Evolutionary conservation across 2,888 invertebrate species (phyloP).

Genomic region (Ophion obscuratus): DNA sequence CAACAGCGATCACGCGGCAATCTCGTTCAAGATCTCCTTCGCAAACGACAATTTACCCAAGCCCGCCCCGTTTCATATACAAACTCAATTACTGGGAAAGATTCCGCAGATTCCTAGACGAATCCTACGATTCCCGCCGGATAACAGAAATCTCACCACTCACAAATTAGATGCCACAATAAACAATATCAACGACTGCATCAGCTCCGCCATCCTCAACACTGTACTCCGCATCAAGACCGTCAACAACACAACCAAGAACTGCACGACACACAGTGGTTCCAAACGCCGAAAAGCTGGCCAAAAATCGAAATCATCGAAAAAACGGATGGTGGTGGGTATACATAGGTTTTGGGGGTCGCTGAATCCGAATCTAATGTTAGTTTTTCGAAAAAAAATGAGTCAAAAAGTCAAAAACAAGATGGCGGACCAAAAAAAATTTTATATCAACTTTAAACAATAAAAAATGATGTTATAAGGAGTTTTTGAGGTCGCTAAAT

Average conservation of each 20-base stretch:
- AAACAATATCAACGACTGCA: neutral
- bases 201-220: neutral
- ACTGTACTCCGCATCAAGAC: constrained; percentile 29
- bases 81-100: constrained; percentile 54
- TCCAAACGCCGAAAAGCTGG: too few species aligned
- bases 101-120: constrained; percentile 37
- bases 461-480: too few species aligned
- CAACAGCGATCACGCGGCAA: constrained; percentile 55
- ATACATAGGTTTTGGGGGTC: too few species aligned
- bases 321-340: too few species aligned
- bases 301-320: too few species aligned
- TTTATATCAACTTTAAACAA: too few species aligned
- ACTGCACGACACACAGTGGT: too few species aligned
- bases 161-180: constrained; percentile 32
- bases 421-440: too few species aligned
- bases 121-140: constrained; percentile 2
- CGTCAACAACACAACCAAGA: constrained; percentile 6
- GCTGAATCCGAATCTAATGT: too few species aligned
- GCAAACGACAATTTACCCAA: neutral
- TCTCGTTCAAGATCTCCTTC: neutral
- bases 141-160: constrained; percentile 36
- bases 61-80: constrained; percentile 3
- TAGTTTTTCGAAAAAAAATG: too few species aligned
- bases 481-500: too few species aligned
- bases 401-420: too few species aligned